Evolutionary conservation across 2,888 invertebrate genomes (phyloP), one percentile per base, ranked within the genome.

Genomic region (Eubasilissa splendida): DNA sequence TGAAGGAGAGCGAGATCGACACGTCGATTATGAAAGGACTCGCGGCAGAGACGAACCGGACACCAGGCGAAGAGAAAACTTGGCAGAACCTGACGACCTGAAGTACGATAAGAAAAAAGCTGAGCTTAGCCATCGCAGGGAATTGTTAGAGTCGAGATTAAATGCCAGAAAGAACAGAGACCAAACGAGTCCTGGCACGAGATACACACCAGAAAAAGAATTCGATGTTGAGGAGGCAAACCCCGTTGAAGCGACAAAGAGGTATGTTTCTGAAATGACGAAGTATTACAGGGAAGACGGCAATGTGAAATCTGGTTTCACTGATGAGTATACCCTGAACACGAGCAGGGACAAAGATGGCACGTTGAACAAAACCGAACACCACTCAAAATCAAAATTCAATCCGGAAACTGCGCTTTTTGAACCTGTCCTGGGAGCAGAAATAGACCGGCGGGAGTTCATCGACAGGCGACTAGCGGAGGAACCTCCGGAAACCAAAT

Each of bases 121-220:
- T 85, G 94, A 95, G 85, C 86, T 96, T 80, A 94, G 95, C 85
- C 93, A 94, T 53, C 89, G 96, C 75, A 90, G 96, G 14, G 94
- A 95, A 82, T 91, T 95, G 59, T 88, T 96, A 14, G 95, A 96
- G 87, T 95, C 95, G 0, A 91, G 95, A 81, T 92, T 96, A 71
- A 92, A 94, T 80, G 93, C 93, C 53, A 90, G 94, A 70, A 89
- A 89, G 84, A 86, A 87, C 80, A 90, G 90, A 3, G 89, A 88
- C 79, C 87, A 86, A 84, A 85, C 86, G 22, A 87, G 86, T 83
- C 85, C 87, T n/a, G 89, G 87, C 77, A 85, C 91, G 83, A 85
- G 90, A 86, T 88, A 89, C 86, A 85, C 90, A 80, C 84, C 87
- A 85, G 88, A 93, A 86, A 89, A 91, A 84, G 89, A 92, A 87